phyloP scores from a whole-genome alignment of 2,113 vertebrate genomes.

The Colaptes auratus region DNA sequence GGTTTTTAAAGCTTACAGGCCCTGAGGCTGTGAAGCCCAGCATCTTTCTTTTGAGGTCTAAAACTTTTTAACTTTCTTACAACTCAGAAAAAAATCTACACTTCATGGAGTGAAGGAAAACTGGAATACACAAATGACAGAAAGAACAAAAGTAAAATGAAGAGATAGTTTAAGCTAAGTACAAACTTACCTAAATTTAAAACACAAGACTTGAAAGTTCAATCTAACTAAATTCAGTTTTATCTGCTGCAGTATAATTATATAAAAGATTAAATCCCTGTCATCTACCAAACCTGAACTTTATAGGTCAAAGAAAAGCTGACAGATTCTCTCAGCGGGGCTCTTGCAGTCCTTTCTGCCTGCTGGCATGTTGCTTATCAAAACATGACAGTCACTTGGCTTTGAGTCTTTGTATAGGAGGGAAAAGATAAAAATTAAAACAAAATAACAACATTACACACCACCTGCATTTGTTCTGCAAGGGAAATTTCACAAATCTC shows the following conservation, averaged over 20 bases:
- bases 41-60: background rate
- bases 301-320: slow-evolving; percentile 44
- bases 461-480: slow-evolving; percentile 43
- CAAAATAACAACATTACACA: background rate
- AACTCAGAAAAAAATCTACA: background rate
- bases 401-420: slow-evolving; percentile 2
- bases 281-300: background rate
- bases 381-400: slow-evolving; percentile 30
- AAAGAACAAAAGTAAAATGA: background rate
- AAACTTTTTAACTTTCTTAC: background rate
- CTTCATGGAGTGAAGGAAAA: background rate
- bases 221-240: background rate
- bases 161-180: background rate
- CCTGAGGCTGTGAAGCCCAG: background rate
- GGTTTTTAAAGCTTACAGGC: background rate
- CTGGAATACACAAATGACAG: background rate
- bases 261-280: background rate
- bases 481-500: background rate
- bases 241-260: background rate
- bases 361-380: slow-evolving; percentile 22
- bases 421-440: slow-evolving; percentile 4
- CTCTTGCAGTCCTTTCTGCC: slow-evolving; percentile 15
- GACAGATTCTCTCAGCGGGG: slow-evolving; percentile 24
- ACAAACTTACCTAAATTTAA: background rate
- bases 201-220: background rate